These are phyloP conservation scores for Corythaixoides concolor DNA, from an alignment of 2,113 vertebrate species.

Conservation along the genomic window DNA sequence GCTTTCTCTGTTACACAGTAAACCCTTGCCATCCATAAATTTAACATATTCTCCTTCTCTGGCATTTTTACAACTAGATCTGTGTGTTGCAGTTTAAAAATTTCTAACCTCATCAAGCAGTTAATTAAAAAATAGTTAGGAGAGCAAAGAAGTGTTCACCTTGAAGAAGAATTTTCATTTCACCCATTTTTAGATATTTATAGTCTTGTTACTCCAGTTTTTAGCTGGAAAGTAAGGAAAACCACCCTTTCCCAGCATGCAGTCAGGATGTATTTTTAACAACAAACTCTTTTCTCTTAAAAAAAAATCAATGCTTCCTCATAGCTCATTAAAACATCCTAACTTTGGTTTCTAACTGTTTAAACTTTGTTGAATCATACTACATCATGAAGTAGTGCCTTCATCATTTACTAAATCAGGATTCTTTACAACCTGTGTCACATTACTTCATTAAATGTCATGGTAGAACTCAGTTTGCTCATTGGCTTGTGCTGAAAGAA, in stretches of 20 bases:
- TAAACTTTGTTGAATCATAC: neutral
- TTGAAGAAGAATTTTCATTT: neutral
- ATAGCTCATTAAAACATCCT: neutral
- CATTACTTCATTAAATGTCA: neutral
- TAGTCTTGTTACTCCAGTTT: neutral
- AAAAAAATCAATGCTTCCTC: neutral
- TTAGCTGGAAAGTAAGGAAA: neutral
- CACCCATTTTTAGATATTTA: neutral
- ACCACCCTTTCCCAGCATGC: neutral
- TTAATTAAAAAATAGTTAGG: neutral
- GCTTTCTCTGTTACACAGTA: neutral
- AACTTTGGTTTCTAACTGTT: neutral
- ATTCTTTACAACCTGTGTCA: neutral
- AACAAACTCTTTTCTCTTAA: neutral
- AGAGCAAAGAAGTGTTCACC: neutral
- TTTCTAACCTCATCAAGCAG: neutral
- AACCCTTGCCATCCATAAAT: neutral
- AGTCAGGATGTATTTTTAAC: neutral
- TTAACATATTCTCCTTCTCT: neutral
- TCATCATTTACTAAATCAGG: neutral
- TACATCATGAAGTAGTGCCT: neutral
- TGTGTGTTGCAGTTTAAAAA: neutral
- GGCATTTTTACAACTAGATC: neutral
- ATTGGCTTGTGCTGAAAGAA: neutral
- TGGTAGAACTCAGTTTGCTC: neutral